Evolutionary conservation across 2,797 vertebrate species (phyloP), one percentile per base, ranked within the genome.

Genomic region (Sebastes wilsoni): DNA sequence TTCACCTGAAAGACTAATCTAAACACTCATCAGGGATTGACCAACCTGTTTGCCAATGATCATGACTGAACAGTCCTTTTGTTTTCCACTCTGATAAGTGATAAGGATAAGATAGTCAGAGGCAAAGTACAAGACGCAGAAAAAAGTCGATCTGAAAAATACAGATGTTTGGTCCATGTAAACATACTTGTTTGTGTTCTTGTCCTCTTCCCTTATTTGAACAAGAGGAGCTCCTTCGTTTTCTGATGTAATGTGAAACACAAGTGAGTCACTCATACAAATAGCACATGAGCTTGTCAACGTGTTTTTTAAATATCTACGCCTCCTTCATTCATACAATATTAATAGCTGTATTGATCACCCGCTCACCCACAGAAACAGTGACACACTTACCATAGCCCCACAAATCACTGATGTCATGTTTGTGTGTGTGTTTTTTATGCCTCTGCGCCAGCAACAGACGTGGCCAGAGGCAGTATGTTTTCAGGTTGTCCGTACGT

Each of bases 1-100:
- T 82, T 87, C 75, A 88, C 77, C 74, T 89, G 61, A 82, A 25
- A 66, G 71, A n/a, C 72, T 58, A 75, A 25, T 64, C 25, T 1
- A 60, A 34, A 75, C 38, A 28, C 67, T 75, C 28, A 36, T 59
- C 59, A 8, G 16, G 38, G 62, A 76, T 66, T 82, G 58, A 87
- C 11, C 28, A 61, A 27, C 30, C 4, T 10, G 32, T 34, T 34
- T 34, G 13, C 10, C 36, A 11, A 20, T n/a, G 12, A 42, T 49
- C 27, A n/a, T 9, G 32, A 64, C 61, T 32, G 18, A 83, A 72
- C 25, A 49, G 13, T 49, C 8, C 4, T 8, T 67, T 60, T 14
- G 6, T 55, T 72, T 61, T 30, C 13, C 2, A 66, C 14, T 30
- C 16, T 42, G 5, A 20, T 58, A 6, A 38, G 6, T 30, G 25